These are phyloP conservation scores for Pyrochroa serraticornis DNA, from an alignment of 2,888 invertebrate species.

Conservation along the genomic window DNA sequence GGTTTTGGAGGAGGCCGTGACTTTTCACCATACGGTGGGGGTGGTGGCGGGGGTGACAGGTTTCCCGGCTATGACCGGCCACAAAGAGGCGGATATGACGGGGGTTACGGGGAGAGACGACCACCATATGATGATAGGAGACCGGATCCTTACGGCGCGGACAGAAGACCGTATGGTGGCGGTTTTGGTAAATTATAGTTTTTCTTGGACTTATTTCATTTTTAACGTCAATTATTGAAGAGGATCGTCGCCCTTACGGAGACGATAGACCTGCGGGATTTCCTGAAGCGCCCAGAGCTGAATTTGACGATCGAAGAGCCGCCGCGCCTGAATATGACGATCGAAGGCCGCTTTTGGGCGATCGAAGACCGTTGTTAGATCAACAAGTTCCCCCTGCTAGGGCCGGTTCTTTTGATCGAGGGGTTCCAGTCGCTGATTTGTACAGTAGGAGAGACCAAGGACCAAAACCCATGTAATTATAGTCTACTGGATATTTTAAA, in stretches of 20 bases:
- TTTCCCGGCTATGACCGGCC: constrained; percentile 37
- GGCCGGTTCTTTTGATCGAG: constrained; percentile 36
- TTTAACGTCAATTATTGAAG: constrained; percentile 1
- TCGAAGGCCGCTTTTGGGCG: constrained; percentile 39
- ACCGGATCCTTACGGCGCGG: constrained; percentile 26
- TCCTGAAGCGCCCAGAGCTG: constrained; percentile 33
- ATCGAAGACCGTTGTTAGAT: constrained; percentile 46
- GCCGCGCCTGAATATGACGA: constrained; percentile 43
- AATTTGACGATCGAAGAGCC: constrained; percentile 45
- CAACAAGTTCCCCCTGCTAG: constrained; percentile 35
- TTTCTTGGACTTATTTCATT: neutral
- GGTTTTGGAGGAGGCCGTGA: constrained; percentile 38
- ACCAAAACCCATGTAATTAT: constrained; percentile 44
- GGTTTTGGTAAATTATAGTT: constrained; percentile 18
- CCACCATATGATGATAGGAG: constrained; percentile 35
- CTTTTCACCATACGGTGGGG: constrained; percentile 36
- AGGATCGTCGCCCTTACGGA: constrained; percentile 20
- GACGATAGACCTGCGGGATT: constrained; percentile 26
- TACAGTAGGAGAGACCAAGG: constrained; percentile 51
- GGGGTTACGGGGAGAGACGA: constrained; percentile 29
- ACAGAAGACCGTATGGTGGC: constrained; percentile 18
- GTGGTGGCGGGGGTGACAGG: constrained; percentile 29
- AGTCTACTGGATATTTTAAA: neutral
- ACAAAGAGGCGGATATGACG: constrained; percentile 26
- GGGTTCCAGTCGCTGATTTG: constrained; percentile 45